Base-by-base conservation (phyloP, 2,888 invertebrate genomes). In the Cataglyphis livida region DNA sequence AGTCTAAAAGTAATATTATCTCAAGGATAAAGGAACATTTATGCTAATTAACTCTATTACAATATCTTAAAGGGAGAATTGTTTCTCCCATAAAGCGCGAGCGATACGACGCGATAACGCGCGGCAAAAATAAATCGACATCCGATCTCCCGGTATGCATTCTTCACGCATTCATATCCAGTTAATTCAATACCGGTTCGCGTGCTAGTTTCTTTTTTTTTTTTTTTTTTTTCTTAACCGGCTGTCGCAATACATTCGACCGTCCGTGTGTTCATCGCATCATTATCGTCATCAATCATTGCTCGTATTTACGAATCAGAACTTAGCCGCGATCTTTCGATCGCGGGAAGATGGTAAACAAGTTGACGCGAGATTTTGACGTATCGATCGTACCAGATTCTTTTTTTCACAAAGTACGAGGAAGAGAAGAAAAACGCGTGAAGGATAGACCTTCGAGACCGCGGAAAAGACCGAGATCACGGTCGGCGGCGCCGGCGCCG, bases 401-500 rank as follows among this genome's bases (percentile, higher is more conserved):
- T n/a, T 62, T 28, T 15, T 21, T 15, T 15, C 28, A 15, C 32
- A 0, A 44, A 3, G 3, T 15, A 10, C 41, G 1, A 61, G 25
- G 6, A 41, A 35, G 9, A 4, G 3, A 59, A 78, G 38, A 25
- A 75, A 61, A 15, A 25, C 71, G 75, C 51, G 25, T 68, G 68
- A 38, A 64, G 54, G 44, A 44, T 57, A 74, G 48, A 73, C 32
- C 51, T 54, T 71, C 32, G 57, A 65, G 71, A 82, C 82, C 48
- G 79, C 79, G 64, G 61, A 28, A 54, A 59, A 51, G 25, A 44
- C 35, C 32, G 48, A 21, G 15, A 35, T 38, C 4, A 35, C 57
- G 28, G 15, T 28, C 21, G 21, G 21, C 64, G 64, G 48, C 82
- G 64, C 84, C 71, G 83, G 74, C 54, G 76, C 89, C 89, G 89